Base-by-base conservation (phyloP, 2,888 invertebrate genomes). In the Sialis fuliginosa region DNA sequence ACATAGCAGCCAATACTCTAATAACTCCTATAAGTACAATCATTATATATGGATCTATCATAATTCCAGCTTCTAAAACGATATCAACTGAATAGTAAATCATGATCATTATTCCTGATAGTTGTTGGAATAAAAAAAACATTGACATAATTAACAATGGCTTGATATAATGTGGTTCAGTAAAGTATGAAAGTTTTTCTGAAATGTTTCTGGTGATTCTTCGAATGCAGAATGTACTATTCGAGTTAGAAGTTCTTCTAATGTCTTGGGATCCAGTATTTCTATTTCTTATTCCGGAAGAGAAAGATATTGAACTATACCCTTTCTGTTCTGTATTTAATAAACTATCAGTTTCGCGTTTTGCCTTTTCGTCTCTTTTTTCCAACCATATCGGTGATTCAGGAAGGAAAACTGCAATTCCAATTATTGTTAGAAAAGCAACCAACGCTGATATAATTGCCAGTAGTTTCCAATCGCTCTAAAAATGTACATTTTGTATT, bases 121-220 rank as follows among this genome's bases (percentile, higher is more conserved):
- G 69, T 56, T 75, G 75, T 55, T 75, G 74, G 54, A 75, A 74
- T 51, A 74, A 67, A 56, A 74, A 74, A 54, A 63, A 73, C 0
- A 56, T 50, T 4, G 67, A 52, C 54, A 74, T 66, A 8, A 74
- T 62, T 6, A 58, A 40, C 45, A 73, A 67, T 0, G 74, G 74
- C 46, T 67, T 62, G 40, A 66, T 56, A 22, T 22, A 22, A 22
- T 22, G 22, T 22, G 22, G 22, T 22, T 22, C 22, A 22, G 22
- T 22, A 22, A 22, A 22, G 22, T 22, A 22, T 22, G 22, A 22
- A 22, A 22, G 22, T 22, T 22, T 22, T 22, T 22, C 22, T 22
- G 22, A 22, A 22, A 22, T 22, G 22, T 22, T 22, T 22, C 22
- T 22, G 2, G 22, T 22, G 22, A 22, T 22, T 22, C 4, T 22